phyloP scores from a whole-genome alignment of 2,888 invertebrate genomes.

The Cyclophora albipunctata region DNA sequence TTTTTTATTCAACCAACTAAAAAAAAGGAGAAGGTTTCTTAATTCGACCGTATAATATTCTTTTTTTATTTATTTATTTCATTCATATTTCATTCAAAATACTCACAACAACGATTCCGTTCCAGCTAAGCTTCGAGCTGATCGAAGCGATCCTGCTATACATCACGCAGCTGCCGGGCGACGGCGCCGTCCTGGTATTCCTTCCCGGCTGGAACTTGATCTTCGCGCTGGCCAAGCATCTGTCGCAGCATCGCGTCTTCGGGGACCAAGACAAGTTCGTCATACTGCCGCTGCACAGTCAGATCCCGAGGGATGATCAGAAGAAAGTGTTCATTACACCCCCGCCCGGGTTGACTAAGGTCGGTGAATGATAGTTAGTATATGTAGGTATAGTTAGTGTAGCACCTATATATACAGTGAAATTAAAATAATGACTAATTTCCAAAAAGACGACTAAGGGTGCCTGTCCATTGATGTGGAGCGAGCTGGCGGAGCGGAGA shows the following conservation, averaged over 20 bases:
- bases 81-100: too few species aligned
- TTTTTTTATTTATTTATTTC: too few species aligned
- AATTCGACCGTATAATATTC: too few species aligned
- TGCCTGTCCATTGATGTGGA: too few species aligned
- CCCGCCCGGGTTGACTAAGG: constrained; percentile 89
- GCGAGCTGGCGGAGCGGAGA: too few species aligned
- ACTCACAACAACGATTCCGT: background rate
- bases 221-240: constrained; percentile 90
- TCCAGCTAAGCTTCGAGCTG: constrained; percentile 89
- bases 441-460: too few species aligned
- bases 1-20: background rate
- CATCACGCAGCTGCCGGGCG: constrained; percentile 75
- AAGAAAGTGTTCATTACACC: constrained; percentile 93
- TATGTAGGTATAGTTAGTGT: background rate
- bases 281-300: constrained; percentile 97
- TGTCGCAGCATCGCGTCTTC: constrained; percentile 81
- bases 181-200: constrained; percentile 94
- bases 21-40: too few species aligned
- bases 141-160: constrained; percentile 86
- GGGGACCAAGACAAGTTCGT: constrained; percentile 78
- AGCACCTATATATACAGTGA: background rate
- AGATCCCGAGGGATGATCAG: constrained; percentile 96
- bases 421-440: background rate
- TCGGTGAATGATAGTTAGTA: constrained; percentile 32
- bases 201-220: constrained; percentile 98